Conservation (phyloP, 2,797 vertebrate genomes). For the Pantherophis vulpinus region DNA sequence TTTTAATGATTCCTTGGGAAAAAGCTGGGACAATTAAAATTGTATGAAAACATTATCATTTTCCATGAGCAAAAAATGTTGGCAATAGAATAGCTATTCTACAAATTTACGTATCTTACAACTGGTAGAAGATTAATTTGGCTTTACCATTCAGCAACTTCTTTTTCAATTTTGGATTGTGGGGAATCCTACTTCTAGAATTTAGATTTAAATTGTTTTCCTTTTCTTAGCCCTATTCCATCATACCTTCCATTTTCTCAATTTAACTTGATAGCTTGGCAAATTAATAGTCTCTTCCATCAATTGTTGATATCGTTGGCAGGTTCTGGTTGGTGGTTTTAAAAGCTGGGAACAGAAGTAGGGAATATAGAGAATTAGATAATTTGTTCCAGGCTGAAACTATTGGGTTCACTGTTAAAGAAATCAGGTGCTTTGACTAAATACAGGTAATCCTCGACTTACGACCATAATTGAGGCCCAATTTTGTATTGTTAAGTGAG, state of each 20-base stretch:
- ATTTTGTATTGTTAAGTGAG: background rate
- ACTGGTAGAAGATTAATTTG: background rate
- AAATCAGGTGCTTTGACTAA: background rate
- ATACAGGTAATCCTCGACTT: background rate
- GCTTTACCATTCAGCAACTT: background rate
- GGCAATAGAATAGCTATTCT: no score
- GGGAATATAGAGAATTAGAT: background rate
- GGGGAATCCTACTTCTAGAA: background rate
- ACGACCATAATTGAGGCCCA: background rate
- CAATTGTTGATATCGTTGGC: constrained; percentile 75
- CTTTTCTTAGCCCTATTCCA: background rate
- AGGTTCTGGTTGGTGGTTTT: constrained; percentile 76
- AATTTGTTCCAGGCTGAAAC: background rate
- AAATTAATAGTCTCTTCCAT: constrained; percentile 78
- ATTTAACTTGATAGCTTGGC: constrained; percentile 72
- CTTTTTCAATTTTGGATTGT: background rate
- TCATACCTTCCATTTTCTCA: constrained; percentile 74
- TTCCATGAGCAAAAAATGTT: background rate
- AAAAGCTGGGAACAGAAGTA: constrained; percentile 70
- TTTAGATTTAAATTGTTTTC: background rate
- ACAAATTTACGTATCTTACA: background rate
- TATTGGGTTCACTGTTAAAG: background rate
- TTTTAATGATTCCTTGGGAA: background rate
- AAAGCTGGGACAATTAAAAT: background rate
- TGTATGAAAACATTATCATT: background rate